Evolutionary conservation across 2,797 vertebrate genomes (phyloP).

Genomic region (Remorina albescens): DNA sequence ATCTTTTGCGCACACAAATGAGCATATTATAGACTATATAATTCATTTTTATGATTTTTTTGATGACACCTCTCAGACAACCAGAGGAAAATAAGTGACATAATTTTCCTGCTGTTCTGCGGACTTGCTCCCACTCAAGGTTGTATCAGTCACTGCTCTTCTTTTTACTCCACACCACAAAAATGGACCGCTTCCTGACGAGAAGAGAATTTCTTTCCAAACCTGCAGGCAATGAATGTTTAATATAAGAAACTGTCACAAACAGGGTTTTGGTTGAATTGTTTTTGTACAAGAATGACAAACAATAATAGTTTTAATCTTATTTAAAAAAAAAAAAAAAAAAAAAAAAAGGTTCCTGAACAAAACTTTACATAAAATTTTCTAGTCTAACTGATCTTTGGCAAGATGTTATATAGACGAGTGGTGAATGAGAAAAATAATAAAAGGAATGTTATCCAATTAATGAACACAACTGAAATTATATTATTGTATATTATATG

Average conservation of each 20-base stretch:
- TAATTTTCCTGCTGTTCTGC: neutral
- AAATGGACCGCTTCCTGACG: neutral
- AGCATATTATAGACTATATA: neutral
- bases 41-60: neutral
- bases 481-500: neutral
- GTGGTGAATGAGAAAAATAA: neutral
- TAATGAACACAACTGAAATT: neutral
- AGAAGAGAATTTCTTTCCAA: neutral
- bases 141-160: neutral
- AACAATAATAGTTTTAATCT: neutral
- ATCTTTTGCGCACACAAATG: neutral
- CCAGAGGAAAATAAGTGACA: neutral
- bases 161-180: conserved; percentile 2
- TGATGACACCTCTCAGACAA: neutral
- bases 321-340: too few relatives aligned
- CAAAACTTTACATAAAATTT: neutral
- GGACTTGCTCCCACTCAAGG: neutral
- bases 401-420: neutral
- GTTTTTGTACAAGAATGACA: neutral
- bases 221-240: neutral
- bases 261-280: neutral
- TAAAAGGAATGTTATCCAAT: too few relatives aligned
- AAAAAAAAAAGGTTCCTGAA: neutral
- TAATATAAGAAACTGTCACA: neutral
- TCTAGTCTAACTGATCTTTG: neutral